Evolutionary conservation across 2,888 invertebrate genomes (phyloP).

Genomic region (Synanthedon vespiformis): DNA sequence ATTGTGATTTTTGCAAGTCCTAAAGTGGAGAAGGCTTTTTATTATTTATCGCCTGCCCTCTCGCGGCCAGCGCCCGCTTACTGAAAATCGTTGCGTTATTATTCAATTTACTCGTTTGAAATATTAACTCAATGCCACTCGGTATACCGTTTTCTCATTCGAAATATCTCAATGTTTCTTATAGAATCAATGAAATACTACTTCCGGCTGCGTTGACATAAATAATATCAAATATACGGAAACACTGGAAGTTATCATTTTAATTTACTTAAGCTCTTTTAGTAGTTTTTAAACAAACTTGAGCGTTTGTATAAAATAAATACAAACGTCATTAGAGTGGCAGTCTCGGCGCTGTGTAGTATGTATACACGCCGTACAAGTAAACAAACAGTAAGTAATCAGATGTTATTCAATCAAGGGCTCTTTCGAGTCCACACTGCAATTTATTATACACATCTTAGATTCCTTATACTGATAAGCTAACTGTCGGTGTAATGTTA

Average conservation of each 20-base stretch:
- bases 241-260: constrained; percentile 8
- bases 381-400: neutral
- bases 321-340: constrained; percentile 38
- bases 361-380: neutral
- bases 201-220: neutral
- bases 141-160: constrained; percentile 1
- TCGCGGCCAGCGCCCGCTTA: constrained; percentile 54
- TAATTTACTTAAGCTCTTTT: constrained; percentile 10
- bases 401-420: too few relatives aligned
- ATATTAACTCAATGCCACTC: constrained; percentile 36
- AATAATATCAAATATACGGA: constrained; percentile 1
- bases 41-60: constrained; percentile 63
- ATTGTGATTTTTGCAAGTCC: constrained; percentile 72
- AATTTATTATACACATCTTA: too few relatives aligned
- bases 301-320: constrained; percentile 41
- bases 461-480: too few relatives aligned
- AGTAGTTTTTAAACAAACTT: constrained; percentile 20
- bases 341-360: constrained; percentile 13
- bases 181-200: neutral
- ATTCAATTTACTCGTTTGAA: constrained; percentile 61
- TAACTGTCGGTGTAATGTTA: too few relatives aligned
- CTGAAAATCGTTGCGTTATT: constrained; percentile 63
- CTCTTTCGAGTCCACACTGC: too few relatives aligned
- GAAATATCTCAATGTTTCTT: neutral
- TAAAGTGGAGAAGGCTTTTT: constrained; percentile 70